Evolutionary conservation across 2,113 vertebrate species (phyloP).

Genomic region (crab-eating macaque (Macaca fascicularis)): T2T-MFA8v1.1 NC_088379.1:178964001-178964500

Average conservation of each 20-base stretch:
- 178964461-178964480: not conserved
- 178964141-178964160: not conserved
- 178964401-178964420: not conserved
- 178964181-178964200: not conserved
- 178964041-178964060: not conserved
- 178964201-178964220: not conserved
- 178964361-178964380: not conserved
- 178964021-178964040: not conserved
- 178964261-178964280: not conserved
- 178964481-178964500: not conserved
- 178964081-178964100: not conserved
- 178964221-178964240: not conserved
- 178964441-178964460: not conserved
- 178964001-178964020: not conserved
- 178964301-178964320: not conserved
- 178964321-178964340: conserved; percentile 26
- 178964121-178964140: not conserved
- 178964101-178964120: not conserved
- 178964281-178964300: not conserved
- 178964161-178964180: not conserved
- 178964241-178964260: not conserved
- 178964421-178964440: not conserved
- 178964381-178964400: not conserved
- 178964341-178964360: not conserved
- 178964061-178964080: not conserved